Percentiles rank a stretch among this genome's conserved stretches.
phyloP scores from a whole-genome alignment of 1,140 invertebrate genomes.

The Pogonomyrmex californicus region DNA sequence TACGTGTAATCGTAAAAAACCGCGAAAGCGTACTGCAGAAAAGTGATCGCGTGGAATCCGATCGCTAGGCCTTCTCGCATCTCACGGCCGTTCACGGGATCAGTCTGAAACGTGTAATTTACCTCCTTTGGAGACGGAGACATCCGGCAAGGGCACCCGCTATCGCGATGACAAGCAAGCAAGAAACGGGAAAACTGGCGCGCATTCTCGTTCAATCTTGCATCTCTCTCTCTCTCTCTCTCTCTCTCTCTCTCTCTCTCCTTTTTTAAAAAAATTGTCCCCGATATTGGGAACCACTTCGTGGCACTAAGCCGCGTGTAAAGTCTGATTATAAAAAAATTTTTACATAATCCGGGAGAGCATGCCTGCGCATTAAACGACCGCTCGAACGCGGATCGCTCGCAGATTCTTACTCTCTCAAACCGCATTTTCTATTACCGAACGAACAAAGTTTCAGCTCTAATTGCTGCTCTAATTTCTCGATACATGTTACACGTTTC shows the following conservation, averaged over 20 bases:
- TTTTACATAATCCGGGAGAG: slow-evolving; percentile 12
- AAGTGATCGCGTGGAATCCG: slow-evolving; percentile 89
- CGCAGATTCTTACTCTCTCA: slow-evolving; percentile 27
- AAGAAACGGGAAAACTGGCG: background rate
- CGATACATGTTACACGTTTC: background rate
- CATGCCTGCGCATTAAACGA: background rate
- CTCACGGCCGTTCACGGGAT: slow-evolving; percentile 61
- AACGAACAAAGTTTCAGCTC: background rate
- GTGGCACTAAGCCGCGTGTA: background rate
- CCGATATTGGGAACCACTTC: background rate
- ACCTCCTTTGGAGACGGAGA: background rate
- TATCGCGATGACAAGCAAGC: background rate
- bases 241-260: background rate
- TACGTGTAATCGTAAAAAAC: slow-evolving; percentile 92
- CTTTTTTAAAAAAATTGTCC: no score
- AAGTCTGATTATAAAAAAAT: background rate
- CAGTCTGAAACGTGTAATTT: slow-evolving; percentile 51
- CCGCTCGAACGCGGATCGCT: background rate
- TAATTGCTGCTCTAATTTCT: slow-evolving; percentile 13
- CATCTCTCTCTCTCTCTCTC: background rate
- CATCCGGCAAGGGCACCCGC: background rate
- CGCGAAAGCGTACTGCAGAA: slow-evolving; percentile 90
- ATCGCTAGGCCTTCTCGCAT: slow-evolving; percentile 85
- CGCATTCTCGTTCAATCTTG: background rate
- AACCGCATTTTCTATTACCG: slow-evolving; percentile 33